Percentiles rank a stretch among this genome's conserved stretches.
Evolutionary conservation across 2,797 vertebrate genomes (phyloP).

Genomic region (Alosa sapidissima): DNA sequence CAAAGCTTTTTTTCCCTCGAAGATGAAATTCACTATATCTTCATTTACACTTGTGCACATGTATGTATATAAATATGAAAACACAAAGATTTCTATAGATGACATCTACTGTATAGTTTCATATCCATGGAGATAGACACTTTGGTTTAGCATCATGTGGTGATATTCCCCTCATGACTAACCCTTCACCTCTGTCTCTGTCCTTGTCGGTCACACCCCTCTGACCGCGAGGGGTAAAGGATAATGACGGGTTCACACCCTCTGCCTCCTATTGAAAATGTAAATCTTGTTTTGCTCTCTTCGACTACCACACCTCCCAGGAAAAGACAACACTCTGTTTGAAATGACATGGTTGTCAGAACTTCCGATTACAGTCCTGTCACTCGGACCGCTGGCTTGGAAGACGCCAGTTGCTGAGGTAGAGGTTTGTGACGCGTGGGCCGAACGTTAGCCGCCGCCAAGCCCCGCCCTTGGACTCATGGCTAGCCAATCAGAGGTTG

Average conservation of each 20-base stretch:
- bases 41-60: not conserved
- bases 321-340: slow-evolving; percentile 71
- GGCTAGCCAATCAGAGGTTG: not conserved
- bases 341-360: slow-evolving; percentile 74
- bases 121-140: not conserved
- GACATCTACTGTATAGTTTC: not conserved
- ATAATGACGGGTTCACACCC: slow-evolving; percentile 68
- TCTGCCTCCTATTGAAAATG: slow-evolving; percentile 63
- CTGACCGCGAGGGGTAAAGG: slow-evolving; percentile 66
- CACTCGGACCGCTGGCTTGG: slow-evolving; percentile 64
- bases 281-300: slow-evolving; percentile 73
- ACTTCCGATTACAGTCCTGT: slow-evolving; percentile 79
- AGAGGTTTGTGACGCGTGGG: slow-evolving; percentile 31
- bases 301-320: slow-evolving; percentile 66
- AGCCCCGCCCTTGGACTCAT: not conserved
- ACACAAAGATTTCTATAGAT: not conserved
- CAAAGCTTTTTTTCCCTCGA: not conserved
- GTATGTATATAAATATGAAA: not conserved
- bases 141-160: slow-evolving; percentile 5
- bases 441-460: not conserved
- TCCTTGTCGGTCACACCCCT: slow-evolving; percentile 56
- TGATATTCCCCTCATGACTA: slow-evolving; percentile 22
- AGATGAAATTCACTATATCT: not conserved
- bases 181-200: slow-evolving; percentile 35
- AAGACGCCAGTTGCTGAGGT: slow-evolving; percentile 60